Base-by-base conservation (phyloP, 2,113 vertebrate genomes). In the Clarias batrachus region DNA sequence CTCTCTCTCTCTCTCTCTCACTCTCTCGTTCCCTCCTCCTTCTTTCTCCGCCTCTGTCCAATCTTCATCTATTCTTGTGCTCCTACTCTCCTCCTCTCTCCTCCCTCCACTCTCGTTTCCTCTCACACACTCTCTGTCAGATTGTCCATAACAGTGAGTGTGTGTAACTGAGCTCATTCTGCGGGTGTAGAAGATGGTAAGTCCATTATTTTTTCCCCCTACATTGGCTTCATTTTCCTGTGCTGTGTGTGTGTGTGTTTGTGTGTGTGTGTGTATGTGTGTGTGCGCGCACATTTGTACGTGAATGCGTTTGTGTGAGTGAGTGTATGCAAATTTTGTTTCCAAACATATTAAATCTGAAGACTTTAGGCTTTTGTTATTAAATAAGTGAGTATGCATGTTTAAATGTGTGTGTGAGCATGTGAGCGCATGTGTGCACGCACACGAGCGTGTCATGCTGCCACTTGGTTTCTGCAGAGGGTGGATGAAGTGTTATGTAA, bases 181-280 rank as follows among this genome's bases (percentile, higher is more conserved):
- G 81, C 74, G 84, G 27, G 33, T 88, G 76, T 87, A 89, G 82
- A 87, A 70, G 88, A 89, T 89, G 88, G 88, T 88, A 82, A 88
- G 87, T 86, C 68, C 30, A 70, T 60, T 68, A 62, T 37, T 89
- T 81, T 62, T 65, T 48, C 48, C 48, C 33, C 30, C 68, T 63
- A 6, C 33, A n/a, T 37, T 65, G 30, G 5, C 12, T 41, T 84
- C 3, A 0, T 23, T 56, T 77, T 14, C 19, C 48, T 82, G 59
- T 66, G 25, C 27, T 7, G 16, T 81, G 62, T 59, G 66, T 71
- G 16, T 54, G 9, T 76, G 48, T 27, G 48, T 41, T 4, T 41
- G 41, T 41, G 14, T 81, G 62, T 68, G 48, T 79, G 62, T 80
- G 33, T 23, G 62, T n/a, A 23, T 63, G 62, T 68, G 65, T 68